Base-by-base conservation (phyloP, 2,113 vertebrate genomes). In the Isurus oxyrinchus region DNA sequence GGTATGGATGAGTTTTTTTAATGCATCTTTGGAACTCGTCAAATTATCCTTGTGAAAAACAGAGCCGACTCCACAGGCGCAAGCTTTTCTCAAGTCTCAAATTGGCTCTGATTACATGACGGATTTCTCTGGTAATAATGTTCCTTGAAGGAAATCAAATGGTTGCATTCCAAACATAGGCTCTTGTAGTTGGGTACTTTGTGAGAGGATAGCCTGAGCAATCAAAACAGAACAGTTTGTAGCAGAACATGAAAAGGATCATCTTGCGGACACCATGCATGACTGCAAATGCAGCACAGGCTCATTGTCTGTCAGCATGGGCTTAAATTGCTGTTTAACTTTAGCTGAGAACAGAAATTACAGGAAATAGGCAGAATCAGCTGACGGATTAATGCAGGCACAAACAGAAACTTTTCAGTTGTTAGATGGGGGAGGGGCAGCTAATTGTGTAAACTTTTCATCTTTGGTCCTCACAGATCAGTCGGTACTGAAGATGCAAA, bases 311-410 rank as follows among this genome's bases (percentile, higher is more conserved):
- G 94, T 95, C 94, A 95, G 44, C 63, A 53, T 27, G 25, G 40
- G 61, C 59, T 67, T 40, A 66, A 66, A 40, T 67, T 94, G 61
- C 19, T 94, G n/a, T 49, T 69, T 69, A 53, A 95, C 63, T 66
- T 95, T 49, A 72, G 66, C 44, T 67, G 63, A 95, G 66, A 95
- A 95, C 21, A 67, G 44, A 72, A 95, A 95, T 90, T 3, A 69
- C 2, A 53, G 66, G 94, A 95, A 95, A 72, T 10, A 31, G 94
- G n/a, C n/a, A 69, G 21, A 19, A 44, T 44, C 61, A 94, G 94
- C 19, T 72, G 94, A 95, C 25, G 44, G 94, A 95, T 67, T 95
- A 72, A 95, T 95, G 63, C 27, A 53, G 25, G 25, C 66, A 16
- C 67, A 55, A 35, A 91, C n/a, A 21, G 94, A 76, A 59, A 19